phyloP scores from a whole-genome alignment of 2,888 invertebrate genomes.

The Galerucella calmariensis region DNA sequence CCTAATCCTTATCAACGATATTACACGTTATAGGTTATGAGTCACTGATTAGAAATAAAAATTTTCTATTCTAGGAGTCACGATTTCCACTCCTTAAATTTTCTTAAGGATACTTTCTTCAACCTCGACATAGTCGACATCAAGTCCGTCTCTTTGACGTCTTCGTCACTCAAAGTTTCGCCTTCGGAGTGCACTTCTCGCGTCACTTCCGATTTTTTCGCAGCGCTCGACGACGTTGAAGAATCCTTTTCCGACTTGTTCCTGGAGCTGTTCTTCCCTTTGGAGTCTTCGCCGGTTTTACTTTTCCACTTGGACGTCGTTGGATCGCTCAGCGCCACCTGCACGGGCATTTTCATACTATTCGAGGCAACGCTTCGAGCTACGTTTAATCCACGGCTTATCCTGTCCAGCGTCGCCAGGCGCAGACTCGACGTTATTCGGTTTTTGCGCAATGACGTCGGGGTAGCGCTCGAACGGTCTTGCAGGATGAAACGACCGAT shows the following conservation, averaged over 20 bases:
- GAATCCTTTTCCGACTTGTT: conserved; percentile 72
- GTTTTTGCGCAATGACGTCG: conserved; percentile 69
- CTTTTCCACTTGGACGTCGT: conserved; percentile 66
- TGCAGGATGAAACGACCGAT: conserved; percentile 84
- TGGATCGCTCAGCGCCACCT: conserved; percentile 72
- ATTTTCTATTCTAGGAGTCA: conserved; percentile 64
- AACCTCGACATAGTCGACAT: conserved; percentile 78
- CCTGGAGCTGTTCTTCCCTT: conserved; percentile 67
- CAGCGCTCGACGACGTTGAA: conserved; percentile 47
- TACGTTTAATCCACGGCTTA: conserved; percentile 78
- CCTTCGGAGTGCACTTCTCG: conserved; percentile 81
- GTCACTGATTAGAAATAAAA: conserved; percentile 1
- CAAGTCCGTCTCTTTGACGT: conserved; percentile 74
- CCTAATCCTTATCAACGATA: conserved; percentile 8
- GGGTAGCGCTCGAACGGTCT: conserved; percentile 73
- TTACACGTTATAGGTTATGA: conserved; percentile 1
- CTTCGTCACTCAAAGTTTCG: conserved; percentile 74
- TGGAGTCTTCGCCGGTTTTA: conserved; percentile 56
- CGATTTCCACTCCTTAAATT: conserved; percentile 85
- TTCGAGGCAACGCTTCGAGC: conserved; percentile 73
- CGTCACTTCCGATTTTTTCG: conserved; percentile 65
- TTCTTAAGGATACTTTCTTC: conserved; percentile 82
- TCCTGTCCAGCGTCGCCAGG: conserved; percentile 70
- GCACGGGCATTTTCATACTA: conserved; percentile 70
- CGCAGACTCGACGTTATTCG: conserved; percentile 68